Evolutionary conservation across 2,888 invertebrate species (phyloP), one percentile per base, ranked within the genome.

Genomic region (Leucozona laternaria): DNA sequence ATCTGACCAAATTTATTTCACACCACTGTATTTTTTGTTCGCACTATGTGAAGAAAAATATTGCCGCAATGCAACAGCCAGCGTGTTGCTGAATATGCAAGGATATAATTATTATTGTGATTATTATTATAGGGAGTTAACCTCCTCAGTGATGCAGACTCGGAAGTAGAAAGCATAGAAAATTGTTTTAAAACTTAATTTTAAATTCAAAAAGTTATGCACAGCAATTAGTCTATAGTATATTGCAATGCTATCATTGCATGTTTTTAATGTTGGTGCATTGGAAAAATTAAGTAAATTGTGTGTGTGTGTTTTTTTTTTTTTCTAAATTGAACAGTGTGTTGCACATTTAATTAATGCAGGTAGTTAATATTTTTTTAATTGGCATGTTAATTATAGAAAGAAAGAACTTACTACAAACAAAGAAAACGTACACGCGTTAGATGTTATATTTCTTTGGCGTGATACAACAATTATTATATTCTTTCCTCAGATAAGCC

Each of bases 21-120:
- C 37, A 15, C 15, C 22, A 37, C 37, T 60, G 60, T 60, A 7
- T 17, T 10, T 34, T 31, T 17, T 31, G 5, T 57, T 57, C n/a
- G n/a, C 17, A 5, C 4, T 2, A 4, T 15, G 1, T 4, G n/a
- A 62, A 25, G 11, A 34, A 48, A 66, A 48, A 66, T 48, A 0
- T 34, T 66, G 66, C 48, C 66, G 66, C 66, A 66, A 48, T 66
- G 66, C 66, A 66, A 48, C 66, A 66, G 66, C 48, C 66, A 66
- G 66, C 48, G 66, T 66, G 62, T 62, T 28, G 15, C 2, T 20
- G 17, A 31, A 31, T 45, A 7, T 45, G 48, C 64, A 66, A 48
- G 66, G 66, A 66, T 66, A 48, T 66, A 48, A 66, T 66, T 66
- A 66, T 66, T 48, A 48, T 66, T 66, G 31, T 48, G 20, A 37